Evolutionary conservation across 1,140 invertebrate species (phyloP).

Genomic region (Spodoptera frugiperda): DNA sequence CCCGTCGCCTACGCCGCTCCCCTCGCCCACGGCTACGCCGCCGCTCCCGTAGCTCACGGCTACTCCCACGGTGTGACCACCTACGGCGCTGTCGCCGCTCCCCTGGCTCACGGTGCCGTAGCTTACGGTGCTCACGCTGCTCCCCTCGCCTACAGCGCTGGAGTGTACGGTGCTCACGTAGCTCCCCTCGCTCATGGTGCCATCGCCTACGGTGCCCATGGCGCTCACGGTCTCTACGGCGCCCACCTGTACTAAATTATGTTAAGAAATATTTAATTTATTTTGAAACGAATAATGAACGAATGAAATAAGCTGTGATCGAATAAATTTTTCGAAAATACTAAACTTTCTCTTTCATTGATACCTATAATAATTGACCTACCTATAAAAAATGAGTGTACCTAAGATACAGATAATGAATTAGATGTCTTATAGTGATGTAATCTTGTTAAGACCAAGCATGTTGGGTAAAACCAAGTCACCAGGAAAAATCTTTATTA

Average conservation of each 20-base stretch:
- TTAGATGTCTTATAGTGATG: no score
- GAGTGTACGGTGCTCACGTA: conserved; percentile 50
- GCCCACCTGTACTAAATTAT: conserved; percentile 45
- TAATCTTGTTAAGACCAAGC: no score
- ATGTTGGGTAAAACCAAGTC: no score
- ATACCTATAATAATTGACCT: no score
- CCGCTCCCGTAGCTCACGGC: conserved; percentile 52
- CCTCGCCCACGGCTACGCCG: conserved; percentile 50
- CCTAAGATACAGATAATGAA: no score
- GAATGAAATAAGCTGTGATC: conserved; percentile 61
- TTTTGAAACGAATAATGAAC: conserved; percentile 34
- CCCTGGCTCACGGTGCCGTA: conserved; percentile 50
- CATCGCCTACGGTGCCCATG: conserved; percentile 52
- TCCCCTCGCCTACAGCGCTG: conserved; percentile 55
- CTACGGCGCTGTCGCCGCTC: conserved; percentile 55
- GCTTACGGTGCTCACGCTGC: conserved; percentile 55
- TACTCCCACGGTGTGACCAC: conserved; percentile 47
- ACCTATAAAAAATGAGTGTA: not conserved
- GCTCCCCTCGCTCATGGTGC: conserved; percentile 58
- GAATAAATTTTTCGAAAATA: conserved; percentile 46
- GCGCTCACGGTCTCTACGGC: conserved; percentile 62
- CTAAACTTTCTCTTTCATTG: conserved; percentile 1
- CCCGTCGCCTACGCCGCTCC: conserved; percentile 56
- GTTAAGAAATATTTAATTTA: conserved; percentile 23
- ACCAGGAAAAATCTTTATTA: no score